Base-by-base conservation (phyloP, 2,888 invertebrate species). In the Stenodera caucasica region DNA sequence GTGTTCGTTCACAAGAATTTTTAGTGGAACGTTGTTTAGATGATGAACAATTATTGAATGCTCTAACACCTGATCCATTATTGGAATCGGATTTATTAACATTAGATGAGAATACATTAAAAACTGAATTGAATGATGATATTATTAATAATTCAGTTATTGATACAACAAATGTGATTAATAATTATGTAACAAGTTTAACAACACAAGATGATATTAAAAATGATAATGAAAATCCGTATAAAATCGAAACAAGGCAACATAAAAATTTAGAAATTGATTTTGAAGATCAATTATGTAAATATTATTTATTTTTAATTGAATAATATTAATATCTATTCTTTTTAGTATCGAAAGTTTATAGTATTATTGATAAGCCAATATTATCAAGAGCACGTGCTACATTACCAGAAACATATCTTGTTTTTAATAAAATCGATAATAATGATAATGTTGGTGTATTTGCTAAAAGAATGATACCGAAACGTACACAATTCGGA, bases 381-480 rank as follows among this genome's bases (percentile, higher is more conserved):
- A 88, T 91, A 53, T 85, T 87, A 57, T 87, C 90, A 3, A 84
- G 92, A 60, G 92, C 93, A 2, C 83, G 89, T 75, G 91, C 92
- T n/a, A 89, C 90, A 65, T 81, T 93, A 55, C 93, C 94, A 11
- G 82, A 84, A 33, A 82, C 84, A 2, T 86, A 90, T 76, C 83
- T 89, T 62, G 80, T 81, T 29, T 83, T 87, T 64, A 81, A 81
- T 61, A 84, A 84, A 75, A 74, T 84, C 37, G 68, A 70, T 60
- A 72, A 75, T 64, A 77, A 79, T 78, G 40, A 40, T 40, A 40
- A 40, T 68, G 78, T 82, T 67, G 87, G 87, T 6, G 87, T 92
- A 33, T 88, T 88, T 77, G 88, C 91, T 0, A 87, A 88, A 66
- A 86, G 88, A 68, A 78, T 83, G 12, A 86, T 94, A 63, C 87